Evolutionary conservation across 2,797 vertebrate genomes (phyloP).

Genomic region (Chelonia mydas): DNA sequence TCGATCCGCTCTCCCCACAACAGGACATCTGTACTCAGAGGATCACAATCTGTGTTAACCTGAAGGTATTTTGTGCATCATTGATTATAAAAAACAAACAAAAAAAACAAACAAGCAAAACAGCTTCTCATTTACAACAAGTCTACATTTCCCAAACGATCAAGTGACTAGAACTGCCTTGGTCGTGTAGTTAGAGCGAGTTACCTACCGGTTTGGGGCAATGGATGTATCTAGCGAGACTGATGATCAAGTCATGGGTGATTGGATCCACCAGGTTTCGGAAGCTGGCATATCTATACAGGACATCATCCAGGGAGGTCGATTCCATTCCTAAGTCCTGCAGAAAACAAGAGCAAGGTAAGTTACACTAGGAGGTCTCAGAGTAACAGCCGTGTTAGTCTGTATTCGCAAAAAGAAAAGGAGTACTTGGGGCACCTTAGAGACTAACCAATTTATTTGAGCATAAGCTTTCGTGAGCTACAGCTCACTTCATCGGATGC

Average conservation of each 20-base stretch:
- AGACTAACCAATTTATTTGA: too few species aligned
- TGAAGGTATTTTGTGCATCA: background rate
- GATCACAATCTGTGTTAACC: fast-evolving
- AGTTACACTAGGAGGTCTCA: background rate
- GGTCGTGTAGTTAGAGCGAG: background rate
- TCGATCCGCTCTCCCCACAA: fast-evolving
- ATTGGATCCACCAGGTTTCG: constrained; percentile 98
- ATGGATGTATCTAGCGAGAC: constrained; percentile 95
- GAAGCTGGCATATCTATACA: constrained; percentile 98
- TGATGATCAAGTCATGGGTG: constrained; percentile 98
- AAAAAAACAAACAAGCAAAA: too few species aligned
- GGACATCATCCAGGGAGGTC: constrained; percentile 95
- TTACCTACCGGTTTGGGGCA: constrained; percentile 94
- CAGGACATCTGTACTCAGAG: background rate
- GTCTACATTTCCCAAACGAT: background rate
- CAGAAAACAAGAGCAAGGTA: constrained; percentile 22
- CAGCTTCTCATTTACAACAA: background rate
- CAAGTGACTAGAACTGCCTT: fast-evolving
- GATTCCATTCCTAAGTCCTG: constrained; percentile 99
- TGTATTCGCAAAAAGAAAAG: too few species aligned
- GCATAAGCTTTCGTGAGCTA: too few species aligned
- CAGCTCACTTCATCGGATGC: too few species aligned
- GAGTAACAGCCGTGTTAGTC: too few species aligned
- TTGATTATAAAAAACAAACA: background rate
- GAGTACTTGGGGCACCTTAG: too few species aligned